Evolutionary conservation across 2,797 vertebrate genomes (phyloP).

Genomic region (Emydoidea blandingii): DNA sequence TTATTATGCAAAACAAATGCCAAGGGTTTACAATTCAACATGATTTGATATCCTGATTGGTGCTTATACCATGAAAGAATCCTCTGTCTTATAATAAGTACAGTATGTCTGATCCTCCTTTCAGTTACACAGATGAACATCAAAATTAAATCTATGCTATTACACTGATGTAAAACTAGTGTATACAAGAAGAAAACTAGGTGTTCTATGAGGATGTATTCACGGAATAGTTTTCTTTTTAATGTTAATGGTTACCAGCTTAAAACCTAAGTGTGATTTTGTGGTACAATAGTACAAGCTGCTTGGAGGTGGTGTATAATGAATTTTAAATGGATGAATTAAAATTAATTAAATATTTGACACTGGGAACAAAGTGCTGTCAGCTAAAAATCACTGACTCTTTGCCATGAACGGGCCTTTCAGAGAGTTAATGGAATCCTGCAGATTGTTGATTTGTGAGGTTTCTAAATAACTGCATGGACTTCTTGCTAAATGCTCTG

Average conservation of each 20-base stretch:
- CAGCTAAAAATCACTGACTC: conserved; percentile 41
- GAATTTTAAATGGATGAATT: conserved; percentile 65
- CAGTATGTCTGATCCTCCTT: not conserved
- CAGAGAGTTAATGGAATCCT: conserved; percentile 37
- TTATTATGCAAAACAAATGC: not conserved
- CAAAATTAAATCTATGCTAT: not conserved
- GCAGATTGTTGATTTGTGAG: conserved; percentile 27
- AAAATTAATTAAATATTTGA: conserved; percentile 70
- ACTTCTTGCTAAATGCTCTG: not conserved
- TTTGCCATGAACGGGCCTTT: not conserved
- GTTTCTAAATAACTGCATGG: not conserved
- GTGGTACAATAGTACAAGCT: conserved; percentile 9
- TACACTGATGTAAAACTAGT: not conserved
- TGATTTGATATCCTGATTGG: not conserved
- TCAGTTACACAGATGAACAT: not conserved
- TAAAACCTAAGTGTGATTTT: conserved; percentile 41
- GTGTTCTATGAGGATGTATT: conserved; percentile 21
- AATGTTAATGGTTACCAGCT: conserved; percentile 21
- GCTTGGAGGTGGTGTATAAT: conserved; percentile 43
- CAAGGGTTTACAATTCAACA: not conserved
- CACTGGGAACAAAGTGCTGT: conserved; percentile 26
- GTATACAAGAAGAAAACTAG: not conserved
- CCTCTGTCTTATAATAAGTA: not conserved
- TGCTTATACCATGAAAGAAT: not conserved
- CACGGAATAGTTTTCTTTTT: not conserved